phyloP scores from a whole-genome alignment of 2,113 vertebrate genomes.

The Dromas ardeola region DNA sequence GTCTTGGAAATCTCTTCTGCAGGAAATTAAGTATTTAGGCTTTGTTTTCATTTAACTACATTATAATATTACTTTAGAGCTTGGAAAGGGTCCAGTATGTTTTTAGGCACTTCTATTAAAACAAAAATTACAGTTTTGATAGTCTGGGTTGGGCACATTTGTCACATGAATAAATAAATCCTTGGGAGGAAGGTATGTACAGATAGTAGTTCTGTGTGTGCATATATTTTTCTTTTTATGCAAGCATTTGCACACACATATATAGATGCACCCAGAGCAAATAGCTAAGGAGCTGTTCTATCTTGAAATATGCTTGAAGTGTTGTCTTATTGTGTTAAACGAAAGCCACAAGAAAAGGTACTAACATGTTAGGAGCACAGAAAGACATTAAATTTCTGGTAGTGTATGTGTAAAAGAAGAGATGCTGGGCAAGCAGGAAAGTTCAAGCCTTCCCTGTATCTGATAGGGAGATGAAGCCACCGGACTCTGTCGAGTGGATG shows the following conservation, averaged over 20 bases:
- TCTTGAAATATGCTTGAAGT: neutral
- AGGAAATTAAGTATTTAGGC: constrained; percentile 62
- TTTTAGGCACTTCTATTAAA: constrained; percentile 8
- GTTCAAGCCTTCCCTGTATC: neutral
- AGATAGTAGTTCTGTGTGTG: neutral
- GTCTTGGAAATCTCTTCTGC: constrained; percentile 6
- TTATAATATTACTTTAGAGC: constrained; percentile 6
- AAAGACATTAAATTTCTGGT: neutral
- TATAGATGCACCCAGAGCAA: neutral
- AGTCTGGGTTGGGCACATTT: neutral
- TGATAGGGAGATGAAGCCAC: neutral
- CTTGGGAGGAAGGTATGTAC: neutral
- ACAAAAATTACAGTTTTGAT: neutral
- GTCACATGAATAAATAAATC: neutral
- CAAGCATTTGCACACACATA: neutral
- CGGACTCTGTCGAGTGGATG: neutral
- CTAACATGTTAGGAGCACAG: neutral
- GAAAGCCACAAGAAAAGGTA: neutral
- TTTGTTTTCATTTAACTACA: constrained; percentile 52
- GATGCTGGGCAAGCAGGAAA: neutral
- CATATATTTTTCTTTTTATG: neutral
- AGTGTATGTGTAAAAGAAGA: neutral
- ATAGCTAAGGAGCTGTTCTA: neutral
- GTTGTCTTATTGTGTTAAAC: neutral
- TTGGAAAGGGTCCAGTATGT: constrained; percentile 2